Conservation (phyloP, 2,888 invertebrate species). For the Lepidonotus clava region DNA sequence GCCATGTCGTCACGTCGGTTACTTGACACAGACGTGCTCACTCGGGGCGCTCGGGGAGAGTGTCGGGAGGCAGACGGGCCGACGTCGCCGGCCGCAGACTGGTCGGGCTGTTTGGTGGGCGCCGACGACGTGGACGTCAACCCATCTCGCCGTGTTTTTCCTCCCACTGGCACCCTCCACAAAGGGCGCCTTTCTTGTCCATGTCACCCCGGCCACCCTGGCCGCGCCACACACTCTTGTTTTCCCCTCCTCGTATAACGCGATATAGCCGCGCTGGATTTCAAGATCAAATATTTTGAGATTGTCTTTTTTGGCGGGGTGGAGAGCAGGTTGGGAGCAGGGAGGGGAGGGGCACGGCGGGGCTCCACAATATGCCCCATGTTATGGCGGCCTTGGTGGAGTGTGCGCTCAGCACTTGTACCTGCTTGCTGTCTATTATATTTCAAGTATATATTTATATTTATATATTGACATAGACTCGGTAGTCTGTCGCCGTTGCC, state of each 20-base stretch:
- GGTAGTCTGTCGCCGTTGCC: background rate
- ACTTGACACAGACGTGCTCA: background rate
- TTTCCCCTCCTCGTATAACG: background rate
- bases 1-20: background rate
- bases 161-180: background rate
- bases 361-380: background rate
- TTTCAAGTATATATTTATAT: conserved; percentile 44
- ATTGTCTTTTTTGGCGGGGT: background rate
- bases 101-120: too few relatives aligned
- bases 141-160: too few relatives aligned
- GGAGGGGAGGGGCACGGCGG: background rate
- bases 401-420: background rate
- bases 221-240: background rate
- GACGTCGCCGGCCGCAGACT: background rate
- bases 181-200: background rate
- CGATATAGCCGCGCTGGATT: background rate
- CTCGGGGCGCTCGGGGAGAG: background rate
- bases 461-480: conserved; percentile 43
- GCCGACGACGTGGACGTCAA: too few relatives aligned
- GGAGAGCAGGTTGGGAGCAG: background rate
- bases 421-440: conserved; percentile 11
- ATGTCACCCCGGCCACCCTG: background rate
- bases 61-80: background rate
- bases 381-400: conserved; percentile 30
- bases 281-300: conserved; percentile 48